These are phyloP conservation scores for Thrips palmi DNA, from an alignment of 1,140 invertebrate genomes.

Conservation along the genomic window DNA sequence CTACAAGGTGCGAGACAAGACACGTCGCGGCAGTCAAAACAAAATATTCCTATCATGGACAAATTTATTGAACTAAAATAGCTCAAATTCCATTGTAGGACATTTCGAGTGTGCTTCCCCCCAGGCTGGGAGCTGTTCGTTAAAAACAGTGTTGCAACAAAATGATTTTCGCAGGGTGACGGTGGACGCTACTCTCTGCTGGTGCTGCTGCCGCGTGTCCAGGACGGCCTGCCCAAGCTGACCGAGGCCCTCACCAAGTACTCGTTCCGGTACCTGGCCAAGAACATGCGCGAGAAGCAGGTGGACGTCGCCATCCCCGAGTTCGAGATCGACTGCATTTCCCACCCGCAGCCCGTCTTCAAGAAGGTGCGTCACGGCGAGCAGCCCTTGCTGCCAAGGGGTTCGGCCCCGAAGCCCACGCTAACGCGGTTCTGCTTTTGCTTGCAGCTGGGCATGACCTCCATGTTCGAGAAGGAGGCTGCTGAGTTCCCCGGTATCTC, in stretches of 20 bases:
- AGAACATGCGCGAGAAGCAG: conserved; percentile 21
- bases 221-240: conserved; percentile 28
- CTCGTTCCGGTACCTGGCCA: conserved; percentile 23
- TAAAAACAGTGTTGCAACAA: background rate
- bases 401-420: background rate
- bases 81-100: background rate
- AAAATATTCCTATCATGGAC: background rate
- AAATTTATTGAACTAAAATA: conserved; percentile 5
- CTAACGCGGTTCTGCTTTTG: background rate
- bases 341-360: conserved; percentile 27
- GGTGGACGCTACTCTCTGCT: conserved; percentile 29
- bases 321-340: conserved; percentile 28
- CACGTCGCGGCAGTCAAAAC: background rate
- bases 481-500: conserved; percentile 33
- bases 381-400: background rate
- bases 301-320: conserved; percentile 24
- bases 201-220: conserved; percentile 29
- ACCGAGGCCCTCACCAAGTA: conserved; percentile 24
- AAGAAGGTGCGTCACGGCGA: conserved; percentile 29
- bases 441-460: conserved; percentile 31
- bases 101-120: no score
- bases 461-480: conserved; percentile 31
- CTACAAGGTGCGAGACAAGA: conserved; percentile 32
- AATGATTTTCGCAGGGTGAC: conserved; percentile 23
- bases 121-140: no score